phyloP scores from a whole-genome alignment of 2,113 vertebrate genomes.

The Paratilapia polleni region DNA sequence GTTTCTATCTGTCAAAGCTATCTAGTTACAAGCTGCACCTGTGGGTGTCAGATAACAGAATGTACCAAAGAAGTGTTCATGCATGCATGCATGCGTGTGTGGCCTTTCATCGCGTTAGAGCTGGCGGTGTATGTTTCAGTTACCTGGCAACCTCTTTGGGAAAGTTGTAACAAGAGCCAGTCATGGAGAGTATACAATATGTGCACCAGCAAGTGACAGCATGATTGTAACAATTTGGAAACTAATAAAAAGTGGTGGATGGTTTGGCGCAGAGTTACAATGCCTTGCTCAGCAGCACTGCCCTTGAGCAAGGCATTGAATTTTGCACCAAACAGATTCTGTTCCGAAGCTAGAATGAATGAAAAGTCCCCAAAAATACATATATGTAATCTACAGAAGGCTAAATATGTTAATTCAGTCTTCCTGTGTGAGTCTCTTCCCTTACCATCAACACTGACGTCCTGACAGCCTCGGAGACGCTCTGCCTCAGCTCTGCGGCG shows the following conservation, averaged over 20 bases:
- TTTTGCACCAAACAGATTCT: background rate
- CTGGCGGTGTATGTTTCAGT: constrained; percentile 58
- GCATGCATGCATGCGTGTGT: constrained; percentile 29
- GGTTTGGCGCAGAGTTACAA: background rate
- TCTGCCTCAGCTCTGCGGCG: constrained; percentile 93
- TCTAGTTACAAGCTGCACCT: constrained; percentile 54
- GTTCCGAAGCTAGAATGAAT: background rate
- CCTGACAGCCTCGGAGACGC: constrained; percentile 93
- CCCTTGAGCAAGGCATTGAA: background rate
- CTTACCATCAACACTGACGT: constrained; percentile 91
- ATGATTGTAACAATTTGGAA: background rate
- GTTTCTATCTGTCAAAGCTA: constrained; percentile 9
- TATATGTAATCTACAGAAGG: background rate
- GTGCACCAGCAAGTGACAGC: background rate
- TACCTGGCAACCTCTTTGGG: constrained; percentile 69
- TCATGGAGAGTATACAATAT: background rate
- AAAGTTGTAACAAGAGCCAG: constrained; percentile 53
- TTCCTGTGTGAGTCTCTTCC: background rate
- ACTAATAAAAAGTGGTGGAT: background rate
- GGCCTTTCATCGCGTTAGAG: constrained; percentile 3
- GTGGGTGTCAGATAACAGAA: constrained; percentile 48
- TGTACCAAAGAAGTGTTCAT: background rate
- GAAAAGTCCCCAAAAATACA: background rate
- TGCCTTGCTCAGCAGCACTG: too few species aligned
- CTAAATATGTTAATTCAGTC: background rate